Evolutionary conservation across 2,888 invertebrate species (phyloP), one percentile per base, ranked within the genome.

Genomic region (Hydraecia micacea): DNA sequence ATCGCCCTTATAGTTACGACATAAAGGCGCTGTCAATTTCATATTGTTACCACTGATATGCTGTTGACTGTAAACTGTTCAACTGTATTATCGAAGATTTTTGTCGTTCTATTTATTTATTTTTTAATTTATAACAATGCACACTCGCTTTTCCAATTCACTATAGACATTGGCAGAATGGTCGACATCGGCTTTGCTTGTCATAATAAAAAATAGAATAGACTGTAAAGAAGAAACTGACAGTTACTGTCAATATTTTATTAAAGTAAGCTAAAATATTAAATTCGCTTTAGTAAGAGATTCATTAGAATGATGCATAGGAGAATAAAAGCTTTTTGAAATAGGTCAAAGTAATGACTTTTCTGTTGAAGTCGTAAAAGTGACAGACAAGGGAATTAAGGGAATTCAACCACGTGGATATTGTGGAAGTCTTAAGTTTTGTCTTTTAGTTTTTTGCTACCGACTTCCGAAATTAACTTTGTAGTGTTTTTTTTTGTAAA

Each of bases 281-380:
- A 1, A 55, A 49, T 42, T 62, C 21, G 7, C 11, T 78, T 21
- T 36, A n/a, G 6, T 65, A 18, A 18, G 8, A 15, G 11, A 25
- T n/a, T 49, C 32, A 66, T 66, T 58, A 75, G 18, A 76, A 79
- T 82, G 32, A 60, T 49, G 65, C 39, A 39, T 18, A 49, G 7
- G 8, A 63, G 36, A 55, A 55, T 46, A 58, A 55, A n/a, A 55
- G 46, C 42, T 32, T 42, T 66, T 36, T 60, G 18, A 60, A 42
- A 49, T 58, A 75, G 39, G 46, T 49, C 21, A 75, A 58, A 63
- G 36, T 63, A 75, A 73, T 81, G 32, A 25, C 28, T 74, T 39
- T 49, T 49, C 28, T 39, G 55, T 77, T 28, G 7, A 36, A 77
- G 18, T 67, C 42, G 18, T 82, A 39, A 79, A 82, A 28, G 32